These are phyloP conservation scores for Haliclona indistincta DNA, from an alignment of 37 sponge, comb jelly and placozoan genomes.

Conservation along the genomic window DNA sequence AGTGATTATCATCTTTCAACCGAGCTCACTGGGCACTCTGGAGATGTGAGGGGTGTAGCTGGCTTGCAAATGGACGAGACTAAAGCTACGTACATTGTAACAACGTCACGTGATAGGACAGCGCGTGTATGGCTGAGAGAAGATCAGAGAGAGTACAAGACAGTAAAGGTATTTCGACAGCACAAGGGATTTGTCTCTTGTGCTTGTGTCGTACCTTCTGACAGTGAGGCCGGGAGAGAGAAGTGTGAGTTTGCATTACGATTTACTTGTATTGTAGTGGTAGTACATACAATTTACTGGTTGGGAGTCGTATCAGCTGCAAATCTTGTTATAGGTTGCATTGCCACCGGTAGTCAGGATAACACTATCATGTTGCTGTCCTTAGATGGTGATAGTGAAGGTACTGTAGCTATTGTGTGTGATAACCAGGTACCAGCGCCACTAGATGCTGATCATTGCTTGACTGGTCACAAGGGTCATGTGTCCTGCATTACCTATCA, in stretches of 20 bases:
- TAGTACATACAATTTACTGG: too few species aligned
- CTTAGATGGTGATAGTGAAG: slow-evolving; percentile 24
- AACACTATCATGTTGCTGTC: slow-evolving; percentile 60
- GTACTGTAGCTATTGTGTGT: slow-evolving; percentile 19
- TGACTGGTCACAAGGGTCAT: slow-evolving; percentile 41
- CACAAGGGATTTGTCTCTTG: slow-evolving; percentile 69
- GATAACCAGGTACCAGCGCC: neutral
- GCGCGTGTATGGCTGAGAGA: slow-evolving; percentile 55
- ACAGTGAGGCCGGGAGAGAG: neutral
- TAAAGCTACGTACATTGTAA: slow-evolving; percentile 35
- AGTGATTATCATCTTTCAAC: slow-evolving; percentile 50
- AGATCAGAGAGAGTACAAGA: slow-evolving; percentile 21
- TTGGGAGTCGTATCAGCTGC: neutral
- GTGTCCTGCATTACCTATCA: slow-evolving; percentile 53
- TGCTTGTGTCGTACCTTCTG: slow-evolving; percentile 54
- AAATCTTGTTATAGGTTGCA: slow-evolving; percentile 16
- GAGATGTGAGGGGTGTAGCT: slow-evolving; percentile 54
- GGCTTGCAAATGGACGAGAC: slow-evolving; percentile 12
- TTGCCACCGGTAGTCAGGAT: slow-evolving; percentile 77
- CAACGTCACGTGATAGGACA: slow-evolving; percentile 65
- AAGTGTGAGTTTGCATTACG: neutral
- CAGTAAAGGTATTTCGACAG: slow-evolving; percentile 27
- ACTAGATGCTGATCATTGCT: slow-evolving; percentile 40
- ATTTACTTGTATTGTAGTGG: neutral
- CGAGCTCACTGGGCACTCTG: slow-evolving; percentile 61